phyloP scores from a whole-genome alignment of 2,888 invertebrate species.

The Cryptophagus acutangulus region DNA sequence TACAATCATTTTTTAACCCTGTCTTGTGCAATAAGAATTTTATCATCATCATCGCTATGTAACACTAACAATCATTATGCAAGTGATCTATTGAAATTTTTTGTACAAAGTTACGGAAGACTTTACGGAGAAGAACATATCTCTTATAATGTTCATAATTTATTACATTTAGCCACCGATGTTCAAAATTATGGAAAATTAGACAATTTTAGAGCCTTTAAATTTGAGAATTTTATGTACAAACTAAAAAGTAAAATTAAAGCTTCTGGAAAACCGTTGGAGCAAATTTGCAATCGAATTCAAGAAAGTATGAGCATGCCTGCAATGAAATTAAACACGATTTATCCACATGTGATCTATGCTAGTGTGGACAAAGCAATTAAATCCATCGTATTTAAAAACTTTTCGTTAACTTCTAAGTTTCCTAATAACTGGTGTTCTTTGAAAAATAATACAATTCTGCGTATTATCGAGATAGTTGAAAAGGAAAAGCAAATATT shows the following conservation, averaged over 20 bases:
- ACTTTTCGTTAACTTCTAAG: no score
- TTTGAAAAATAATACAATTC: no score
- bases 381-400: no score
- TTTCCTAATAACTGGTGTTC: no score
- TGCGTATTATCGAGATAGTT: no score
- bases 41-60: conserved; percentile 4
- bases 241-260: conserved; percentile 8
- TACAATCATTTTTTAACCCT: conserved; percentile 9
- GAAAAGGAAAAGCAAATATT: no score
- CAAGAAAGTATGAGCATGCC: no score
- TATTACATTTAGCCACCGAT: conserved; percentile 12
- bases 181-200: conserved; percentile 9
- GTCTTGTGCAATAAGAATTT: conserved; percentile 8
- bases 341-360: no score
- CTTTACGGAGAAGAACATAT: conserved; percentile 8
- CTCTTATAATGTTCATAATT: conserved; percentile 15
- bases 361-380: no score
- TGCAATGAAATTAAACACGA: no score
- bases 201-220: conserved; percentile 12
- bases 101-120: conserved; percentile 9
- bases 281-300: conserved; percentile 10
- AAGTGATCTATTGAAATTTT: conserved; percentile 5
- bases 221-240: conserved; percentile 9
- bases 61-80: conserved; percentile 6
- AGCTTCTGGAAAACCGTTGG: conserved; percentile 10